Percentiles rank a stretch among this genome's conserved stretches.
Conservation (phyloP, 2,888 invertebrate genomes). For the Antitype chi region DNA sequence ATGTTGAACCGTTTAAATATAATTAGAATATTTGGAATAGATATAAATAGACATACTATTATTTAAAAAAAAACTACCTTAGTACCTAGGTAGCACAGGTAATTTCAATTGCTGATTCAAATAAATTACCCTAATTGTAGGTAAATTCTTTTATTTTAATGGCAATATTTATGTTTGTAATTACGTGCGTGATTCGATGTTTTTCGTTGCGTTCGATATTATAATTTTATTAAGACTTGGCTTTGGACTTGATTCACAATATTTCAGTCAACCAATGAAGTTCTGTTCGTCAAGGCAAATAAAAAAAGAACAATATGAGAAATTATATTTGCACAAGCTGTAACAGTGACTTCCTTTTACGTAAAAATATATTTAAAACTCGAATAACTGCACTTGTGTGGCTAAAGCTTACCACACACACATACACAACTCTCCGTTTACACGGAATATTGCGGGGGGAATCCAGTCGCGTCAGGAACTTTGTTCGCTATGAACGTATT, state of each 20-base stretch:
- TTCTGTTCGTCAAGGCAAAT: background rate
- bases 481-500: conserved; percentile 19
- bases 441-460: conserved; percentile 45
- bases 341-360: background rate
- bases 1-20: background rate
- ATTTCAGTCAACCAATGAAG: background rate
- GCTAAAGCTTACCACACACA: conserved; percentile 27
- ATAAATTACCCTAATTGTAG: conserved; percentile 18
- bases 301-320: background rate
- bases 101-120: background rate
- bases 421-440: conserved; percentile 9
- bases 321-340: background rate
- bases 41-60: background rate
- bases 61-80: background rate
- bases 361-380: background rate
- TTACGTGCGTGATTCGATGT: background rate
- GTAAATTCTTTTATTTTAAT: background rate
- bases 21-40: background rate
- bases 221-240: background rate
- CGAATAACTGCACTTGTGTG: background rate
- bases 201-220: background rate
- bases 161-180: conserved; percentile 9
- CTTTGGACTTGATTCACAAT: background rate
- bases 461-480: conserved; percentile 35
- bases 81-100: background rate